phyloP scores from a whole-genome alignment of 2,113 vertebrate genomes.

The Symphodus melops region DNA sequence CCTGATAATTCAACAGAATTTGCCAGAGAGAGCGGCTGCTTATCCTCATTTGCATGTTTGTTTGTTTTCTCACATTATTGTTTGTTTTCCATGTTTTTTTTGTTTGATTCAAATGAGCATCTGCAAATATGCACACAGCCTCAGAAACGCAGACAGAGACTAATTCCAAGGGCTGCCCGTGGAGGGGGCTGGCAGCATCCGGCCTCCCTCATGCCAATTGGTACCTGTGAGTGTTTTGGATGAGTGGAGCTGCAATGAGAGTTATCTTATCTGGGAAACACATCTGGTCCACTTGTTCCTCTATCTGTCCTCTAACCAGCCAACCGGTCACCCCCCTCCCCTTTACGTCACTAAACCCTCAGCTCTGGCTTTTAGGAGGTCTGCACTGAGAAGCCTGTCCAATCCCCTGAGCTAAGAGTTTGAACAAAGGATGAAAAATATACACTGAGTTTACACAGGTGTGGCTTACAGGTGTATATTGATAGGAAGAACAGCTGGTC shows the following conservation, averaged over 20 bases:
- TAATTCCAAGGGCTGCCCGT: constrained; percentile 52
- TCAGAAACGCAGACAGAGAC: constrained; percentile 33
- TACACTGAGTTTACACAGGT: constrained; percentile 56
- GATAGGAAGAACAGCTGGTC: constrained; percentile 57
- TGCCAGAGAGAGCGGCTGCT: constrained; percentile 1
- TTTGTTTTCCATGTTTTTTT: constrained; percentile 32
- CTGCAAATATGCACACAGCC: constrained; percentile 27
- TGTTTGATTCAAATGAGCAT: constrained; percentile 29
- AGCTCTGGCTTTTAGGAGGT: constrained; percentile 18
- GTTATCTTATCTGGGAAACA: constrained; percentile 70
- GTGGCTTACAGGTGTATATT: constrained; percentile 57
- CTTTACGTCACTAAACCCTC: constrained; percentile 27
- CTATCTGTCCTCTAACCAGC: constrained; percentile 55
- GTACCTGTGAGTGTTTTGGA: constrained; percentile 68
- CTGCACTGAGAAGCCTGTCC: constrained; percentile 35
- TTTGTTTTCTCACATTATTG: constrained; percentile 5
- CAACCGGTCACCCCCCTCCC: constrained; percentile 8
- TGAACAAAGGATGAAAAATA: constrained; percentile 63
- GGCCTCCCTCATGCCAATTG: constrained; percentile 45
- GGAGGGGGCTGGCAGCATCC: constrained; percentile 43
- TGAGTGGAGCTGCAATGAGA: constrained; percentile 56
- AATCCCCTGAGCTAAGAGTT: constrained; percentile 63
- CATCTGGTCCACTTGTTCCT: constrained; percentile 68
- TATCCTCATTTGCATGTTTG: constrained; percentile 14
- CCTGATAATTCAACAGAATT: constrained; percentile 23